Evolutionary conservation across 2,888 invertebrate species (phyloP).

Genomic region (Agrilus biguttatus): DNA sequence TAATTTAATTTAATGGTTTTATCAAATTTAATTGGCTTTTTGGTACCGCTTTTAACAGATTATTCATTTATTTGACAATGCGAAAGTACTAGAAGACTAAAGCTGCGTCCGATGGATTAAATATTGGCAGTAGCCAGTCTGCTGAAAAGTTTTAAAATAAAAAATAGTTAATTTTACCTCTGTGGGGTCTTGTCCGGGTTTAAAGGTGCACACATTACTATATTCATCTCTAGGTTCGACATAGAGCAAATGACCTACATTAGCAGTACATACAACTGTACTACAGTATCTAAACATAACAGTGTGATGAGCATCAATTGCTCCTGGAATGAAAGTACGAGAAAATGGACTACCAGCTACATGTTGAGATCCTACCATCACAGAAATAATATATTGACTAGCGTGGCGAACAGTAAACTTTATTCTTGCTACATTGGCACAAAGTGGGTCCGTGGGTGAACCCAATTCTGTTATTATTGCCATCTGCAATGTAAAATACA

Average conservation of each 20-base stretch:
- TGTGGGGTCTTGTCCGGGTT: conserved; percentile 43
- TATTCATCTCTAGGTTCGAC: conserved; percentile 87
- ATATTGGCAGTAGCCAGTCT: too few species aligned
- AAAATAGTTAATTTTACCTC: too few species aligned
- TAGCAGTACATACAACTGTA: conserved; percentile 71
- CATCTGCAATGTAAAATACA: conserved; percentile 34
- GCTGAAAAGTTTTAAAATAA: too few species aligned
- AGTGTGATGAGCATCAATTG: conserved; percentile 70
- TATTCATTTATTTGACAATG: too few species aligned
- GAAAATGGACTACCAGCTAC: conserved; percentile 79
- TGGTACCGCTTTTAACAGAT: too few species aligned
- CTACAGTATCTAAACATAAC: conserved; percentile 71
- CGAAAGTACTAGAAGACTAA: too few species aligned
- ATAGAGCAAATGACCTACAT: conserved; percentile 58
- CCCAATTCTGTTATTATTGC: conserved; percentile 79
- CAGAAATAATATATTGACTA: conserved; percentile 75
- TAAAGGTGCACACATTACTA: conserved; percentile 66
- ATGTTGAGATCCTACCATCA: conserved; percentile 67
- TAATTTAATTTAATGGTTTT: too few species aligned
- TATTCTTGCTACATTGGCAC: conserved; percentile 74
- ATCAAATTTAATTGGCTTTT: too few species aligned
- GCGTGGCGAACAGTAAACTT: conserved; percentile 87
- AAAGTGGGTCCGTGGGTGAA: conserved; percentile 70
- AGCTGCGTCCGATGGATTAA: too few species aligned
- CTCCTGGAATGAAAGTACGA: conserved; percentile 69